These are phyloP conservation scores for Clitarchus hookeri DNA, from an alignment of 2,888 invertebrate genomes.

Conservation along the genomic window DNA sequence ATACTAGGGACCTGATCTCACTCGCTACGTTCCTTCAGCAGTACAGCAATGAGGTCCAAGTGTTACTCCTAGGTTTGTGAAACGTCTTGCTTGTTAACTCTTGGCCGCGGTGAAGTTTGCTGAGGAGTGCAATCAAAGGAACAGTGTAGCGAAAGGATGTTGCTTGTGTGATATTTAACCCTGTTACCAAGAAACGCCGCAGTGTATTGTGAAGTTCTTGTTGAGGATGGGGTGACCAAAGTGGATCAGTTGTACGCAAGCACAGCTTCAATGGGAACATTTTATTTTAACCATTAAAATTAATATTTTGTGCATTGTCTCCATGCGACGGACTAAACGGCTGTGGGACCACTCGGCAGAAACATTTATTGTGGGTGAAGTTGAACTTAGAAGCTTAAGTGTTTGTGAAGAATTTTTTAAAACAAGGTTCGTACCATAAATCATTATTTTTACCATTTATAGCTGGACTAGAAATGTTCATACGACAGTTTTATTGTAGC, in stretches of 20 bases:
- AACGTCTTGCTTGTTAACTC: neutral
- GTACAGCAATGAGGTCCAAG: neutral
- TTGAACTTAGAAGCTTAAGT: slow-evolving; percentile 21
- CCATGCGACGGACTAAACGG: slow-evolving; percentile 25
- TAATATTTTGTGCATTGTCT: neutral
- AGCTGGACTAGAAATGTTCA: slow-evolving; percentile 26
- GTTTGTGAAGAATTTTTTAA: slow-evolving; percentile 22
- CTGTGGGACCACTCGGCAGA: slow-evolving; percentile 37
- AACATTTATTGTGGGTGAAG: slow-evolving; percentile 12
- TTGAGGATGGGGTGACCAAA: slow-evolving; percentile 17
- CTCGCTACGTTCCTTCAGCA: neutral
- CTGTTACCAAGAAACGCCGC: slow-evolving; percentile 25
- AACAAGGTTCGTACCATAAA: neutral
- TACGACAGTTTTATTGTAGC: slow-evolving; percentile 27
- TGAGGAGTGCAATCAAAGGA: neutral
- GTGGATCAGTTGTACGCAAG: neutral
- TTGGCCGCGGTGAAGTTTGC: neutral
- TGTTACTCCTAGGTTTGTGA: neutral
- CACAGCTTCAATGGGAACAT: neutral
- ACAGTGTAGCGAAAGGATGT: neutral
- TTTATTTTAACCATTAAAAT: neutral
- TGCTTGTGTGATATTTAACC: slow-evolving; percentile 10
- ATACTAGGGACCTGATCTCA: neutral
- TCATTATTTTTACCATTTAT: slow-evolving; percentile 29
- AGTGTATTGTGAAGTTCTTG: slow-evolving; percentile 6